Conservation (phyloP, 2,888 invertebrate species). For the Homarus gammarus region DNA sequence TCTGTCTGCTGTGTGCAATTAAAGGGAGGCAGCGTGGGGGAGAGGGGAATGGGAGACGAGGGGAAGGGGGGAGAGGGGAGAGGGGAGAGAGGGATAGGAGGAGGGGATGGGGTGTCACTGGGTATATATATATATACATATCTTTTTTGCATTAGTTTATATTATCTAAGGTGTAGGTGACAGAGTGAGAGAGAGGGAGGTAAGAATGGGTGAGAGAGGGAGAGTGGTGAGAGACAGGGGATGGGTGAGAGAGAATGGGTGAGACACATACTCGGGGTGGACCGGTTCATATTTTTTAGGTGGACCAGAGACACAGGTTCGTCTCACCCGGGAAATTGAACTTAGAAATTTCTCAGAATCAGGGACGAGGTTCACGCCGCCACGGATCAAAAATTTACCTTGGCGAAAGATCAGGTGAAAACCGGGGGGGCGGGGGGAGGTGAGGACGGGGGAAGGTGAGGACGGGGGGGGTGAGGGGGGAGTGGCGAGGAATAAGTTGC, state of each 20-base stretch:
- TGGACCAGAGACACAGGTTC: no score
- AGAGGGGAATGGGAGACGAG: background rate
- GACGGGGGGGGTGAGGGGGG: no score
- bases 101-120: background rate
- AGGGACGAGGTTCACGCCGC: no score
- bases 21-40: background rate
- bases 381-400: no score
- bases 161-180: background rate
- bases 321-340: no score
- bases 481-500: no score
- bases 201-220: background rate
- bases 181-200: background rate
- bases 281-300: background rate
- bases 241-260: background rate
- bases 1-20: constrained; percentile 31
- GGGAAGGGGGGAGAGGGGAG: background rate
- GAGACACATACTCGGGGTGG: background rate
- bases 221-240: background rate
- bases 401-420: no score
- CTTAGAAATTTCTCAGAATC: no score
- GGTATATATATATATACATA: no score
- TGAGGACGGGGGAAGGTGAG: no score
- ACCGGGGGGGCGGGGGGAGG: no score
- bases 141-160: no score
- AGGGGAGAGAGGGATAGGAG: background rate